Percentiles rank a stretch among this genome's conserved stretches.
phyloP scores from a whole-genome alignment of 2,113 vertebrate genomes.

The Sorex fumeus region DNA sequence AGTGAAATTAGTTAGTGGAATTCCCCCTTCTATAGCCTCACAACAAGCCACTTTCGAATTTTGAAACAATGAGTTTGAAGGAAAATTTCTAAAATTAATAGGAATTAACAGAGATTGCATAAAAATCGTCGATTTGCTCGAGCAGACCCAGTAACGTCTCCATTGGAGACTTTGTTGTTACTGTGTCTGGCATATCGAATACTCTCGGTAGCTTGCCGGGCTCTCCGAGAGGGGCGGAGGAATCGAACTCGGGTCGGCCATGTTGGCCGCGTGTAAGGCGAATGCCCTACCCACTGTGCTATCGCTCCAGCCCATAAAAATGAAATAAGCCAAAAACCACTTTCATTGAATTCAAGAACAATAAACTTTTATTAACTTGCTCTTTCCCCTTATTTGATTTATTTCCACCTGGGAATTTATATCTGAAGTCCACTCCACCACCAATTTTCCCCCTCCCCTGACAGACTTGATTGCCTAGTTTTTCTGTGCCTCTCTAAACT shows the following conservation, averaged over 20 bases:
- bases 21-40: neutral
- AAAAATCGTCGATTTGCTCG: no score
- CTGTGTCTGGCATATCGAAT: no score
- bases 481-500: neutral
- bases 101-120: constrained; percentile 35
- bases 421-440: neutral
- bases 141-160: no score
- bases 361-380: neutral
- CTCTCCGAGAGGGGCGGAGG: no score
- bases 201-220: no score
- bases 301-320: no score
- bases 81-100: constrained; percentile 68
- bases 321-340: constrained; percentile 71
- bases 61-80: constrained; percentile 62
- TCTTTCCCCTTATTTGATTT: constrained; percentile 53
- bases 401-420: neutral
- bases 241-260: no score
- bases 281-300: no score
- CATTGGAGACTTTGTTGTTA: no score
- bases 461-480: neutral
- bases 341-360: constrained; percentile 49
- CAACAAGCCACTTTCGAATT: constrained; percentile 48
- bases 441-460: no score
- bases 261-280: no score
- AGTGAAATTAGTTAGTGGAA: neutral